These are phyloP conservation scores for Oasisia sp. DNA, from an alignment of 2,888 invertebrate species.

Conservation along the genomic window DNA sequence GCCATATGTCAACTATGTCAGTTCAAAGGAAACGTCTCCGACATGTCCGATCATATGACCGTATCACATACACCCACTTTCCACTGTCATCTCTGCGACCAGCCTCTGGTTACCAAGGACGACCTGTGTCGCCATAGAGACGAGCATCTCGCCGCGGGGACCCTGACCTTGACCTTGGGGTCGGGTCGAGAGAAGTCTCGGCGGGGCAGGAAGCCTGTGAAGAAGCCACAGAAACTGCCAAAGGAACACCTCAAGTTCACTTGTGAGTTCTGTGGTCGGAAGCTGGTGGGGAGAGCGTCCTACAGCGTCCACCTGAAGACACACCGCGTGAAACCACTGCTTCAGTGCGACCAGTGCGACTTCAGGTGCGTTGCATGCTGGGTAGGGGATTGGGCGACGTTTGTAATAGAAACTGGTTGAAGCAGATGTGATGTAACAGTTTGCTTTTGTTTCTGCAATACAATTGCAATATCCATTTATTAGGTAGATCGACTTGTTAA, in stretches of 20 bases:
- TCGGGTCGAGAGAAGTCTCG: background rate
- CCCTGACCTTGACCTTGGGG: background rate
- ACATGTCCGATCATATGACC: background rate
- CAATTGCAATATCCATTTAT: no score
- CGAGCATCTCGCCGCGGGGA: background rate
- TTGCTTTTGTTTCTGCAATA: no score
- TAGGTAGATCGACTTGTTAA: no score
- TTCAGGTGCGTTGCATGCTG: conserved; percentile 7
- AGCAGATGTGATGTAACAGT: background rate
- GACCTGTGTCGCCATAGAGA: background rate
- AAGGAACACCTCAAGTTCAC: conserved; percentile 6
- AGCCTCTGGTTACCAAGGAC: background rate
- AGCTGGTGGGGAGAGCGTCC: conserved; percentile 8
- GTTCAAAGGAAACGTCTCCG: background rate
- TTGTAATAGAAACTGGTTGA: background rate
- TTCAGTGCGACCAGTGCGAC: conserved; percentile 23
- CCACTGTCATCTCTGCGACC: background rate
- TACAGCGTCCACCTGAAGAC: conserved; percentile 1
- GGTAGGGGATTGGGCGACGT: background rate
- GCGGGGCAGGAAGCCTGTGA: background rate
- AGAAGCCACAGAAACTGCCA: background rate
- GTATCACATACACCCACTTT: background rate
- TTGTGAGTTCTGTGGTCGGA: background rate
- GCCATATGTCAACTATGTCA: background rate
- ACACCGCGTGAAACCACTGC: conserved; percentile 8